Conservation (phyloP, 2,888 invertebrate genomes). For the Rhingia campestris region DNA sequence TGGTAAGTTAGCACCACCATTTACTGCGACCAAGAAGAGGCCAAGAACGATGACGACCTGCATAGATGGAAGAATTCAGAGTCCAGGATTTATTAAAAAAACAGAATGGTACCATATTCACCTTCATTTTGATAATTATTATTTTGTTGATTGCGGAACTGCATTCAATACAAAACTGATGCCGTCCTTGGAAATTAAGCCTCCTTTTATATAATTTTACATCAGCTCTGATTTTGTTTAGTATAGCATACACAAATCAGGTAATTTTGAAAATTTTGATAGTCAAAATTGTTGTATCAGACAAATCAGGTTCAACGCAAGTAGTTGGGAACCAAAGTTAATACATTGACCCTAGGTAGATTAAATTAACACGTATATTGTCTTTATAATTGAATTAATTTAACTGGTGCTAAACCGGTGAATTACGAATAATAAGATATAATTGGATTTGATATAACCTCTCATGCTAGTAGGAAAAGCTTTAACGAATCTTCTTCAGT, state of each 20-base stretch:
- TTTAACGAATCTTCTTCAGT: neutral
- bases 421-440: too few relatives aligned
- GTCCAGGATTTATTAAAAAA: neutral
- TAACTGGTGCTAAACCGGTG: too few relatives aligned
- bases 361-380: neutral
- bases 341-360: neutral
- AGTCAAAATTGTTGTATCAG: neutral
- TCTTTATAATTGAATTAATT: too few relatives aligned
- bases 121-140: constrained; percentile 14
- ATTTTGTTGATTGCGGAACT: neutral
- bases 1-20: neutral
- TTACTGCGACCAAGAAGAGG: constrained; percentile 18
- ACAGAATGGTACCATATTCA: neutral
- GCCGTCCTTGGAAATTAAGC: neutral
- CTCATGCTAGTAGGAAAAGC: neutral
- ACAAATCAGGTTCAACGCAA: neutral
- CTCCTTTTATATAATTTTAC: neutral
- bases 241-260: neutral
- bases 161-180: constrained; percentile 8
- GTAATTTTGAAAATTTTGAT: neutral
- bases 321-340: neutral
- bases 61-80: neutral
- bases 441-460: too few relatives aligned
- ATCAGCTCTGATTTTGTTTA: neutral
- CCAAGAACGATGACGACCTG: constrained; percentile 25